These are phyloP conservation scores for Ornithoptera alexandrae DNA, from an alignment of 2,888 invertebrate genomes.

Conservation along the genomic window DNA sequence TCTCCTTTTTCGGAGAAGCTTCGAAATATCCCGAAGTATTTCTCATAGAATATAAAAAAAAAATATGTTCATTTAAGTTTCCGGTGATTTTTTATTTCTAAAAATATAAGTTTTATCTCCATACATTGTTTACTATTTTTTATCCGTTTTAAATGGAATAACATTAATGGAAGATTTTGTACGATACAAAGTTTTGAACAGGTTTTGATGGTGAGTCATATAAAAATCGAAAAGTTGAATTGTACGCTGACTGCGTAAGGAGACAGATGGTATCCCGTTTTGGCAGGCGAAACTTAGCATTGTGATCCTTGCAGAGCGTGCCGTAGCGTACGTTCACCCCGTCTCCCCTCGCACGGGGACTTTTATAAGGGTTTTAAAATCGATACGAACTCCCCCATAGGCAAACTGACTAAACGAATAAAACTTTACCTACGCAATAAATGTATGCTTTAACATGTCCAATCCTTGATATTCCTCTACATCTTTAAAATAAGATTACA, in stretches of 20 bases:
- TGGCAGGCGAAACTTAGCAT: slow-evolving; percentile 54
- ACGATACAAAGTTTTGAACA: not conserved
- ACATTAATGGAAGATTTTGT: not conserved
- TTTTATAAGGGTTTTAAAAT: slow-evolving; percentile 71
- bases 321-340: slow-evolving; percentile 66
- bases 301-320: slow-evolving; percentile 42
- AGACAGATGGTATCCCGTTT: slow-evolving; percentile 58
- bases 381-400: slow-evolving; percentile 52
- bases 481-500: not conserved
- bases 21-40: no score
- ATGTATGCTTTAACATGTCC: not conserved
- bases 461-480: no score
- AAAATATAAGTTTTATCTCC: no score
- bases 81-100: no score
- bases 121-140: no score
- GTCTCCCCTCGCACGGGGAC: slow-evolving; percentile 51
- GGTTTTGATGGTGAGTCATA: slow-evolving; percentile 40
- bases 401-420: slow-evolving; percentile 13
- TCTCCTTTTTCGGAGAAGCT: no score
- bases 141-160: no score
- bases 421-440: slow-evolving; percentile 18
- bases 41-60: no score
- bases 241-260: slow-evolving; percentile 31
- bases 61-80: no score
- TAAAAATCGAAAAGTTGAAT: slow-evolving; percentile 42